Evolutionary conservation across 1,140 invertebrate genomes (phyloP).

Genomic region (Atta colombica): DNA sequence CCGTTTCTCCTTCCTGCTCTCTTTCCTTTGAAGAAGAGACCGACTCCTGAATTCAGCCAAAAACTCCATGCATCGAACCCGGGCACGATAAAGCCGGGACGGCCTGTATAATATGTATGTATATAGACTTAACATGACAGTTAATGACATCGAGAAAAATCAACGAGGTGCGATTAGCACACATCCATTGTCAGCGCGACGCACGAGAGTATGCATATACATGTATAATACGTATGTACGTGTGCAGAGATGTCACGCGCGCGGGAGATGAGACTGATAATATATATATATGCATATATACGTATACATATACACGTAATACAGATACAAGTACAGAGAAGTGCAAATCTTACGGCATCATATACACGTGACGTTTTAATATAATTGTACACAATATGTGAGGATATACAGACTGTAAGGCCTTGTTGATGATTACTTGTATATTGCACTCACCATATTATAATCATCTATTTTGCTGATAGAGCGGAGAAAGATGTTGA

Average conservation of each 20-base stretch:
- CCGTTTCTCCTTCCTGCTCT: neutral
- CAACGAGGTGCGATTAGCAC: constrained; percentile 83
- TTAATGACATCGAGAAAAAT: constrained; percentile 84
- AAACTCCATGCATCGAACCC: constrained; percentile 1
- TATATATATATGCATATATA: constrained; percentile 69
- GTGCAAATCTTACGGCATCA: constrained; percentile 82
- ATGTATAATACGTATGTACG: constrained; percentile 8
- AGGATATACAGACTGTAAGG: constrained; percentile 83
- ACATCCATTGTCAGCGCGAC: constrained; percentile 80
- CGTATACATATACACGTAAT: constrained; percentile 74
- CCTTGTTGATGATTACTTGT: constrained; percentile 81
- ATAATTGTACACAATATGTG: constrained; percentile 81
- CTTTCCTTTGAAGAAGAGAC: neutral
- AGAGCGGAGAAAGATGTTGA: constrained; percentile 98
- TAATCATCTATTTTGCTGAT: constrained; percentile 99
- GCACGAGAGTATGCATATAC: constrained; percentile 47
- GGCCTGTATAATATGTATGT: constrained; percentile 70
- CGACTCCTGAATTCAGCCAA: constrained; percentile 27
- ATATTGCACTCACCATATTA: constrained; percentile 96
- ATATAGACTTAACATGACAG: constrained; percentile 77
- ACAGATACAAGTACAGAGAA: constrained; percentile 83
- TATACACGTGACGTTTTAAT: constrained; percentile 82
- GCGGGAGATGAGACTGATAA: constrained; percentile 51
- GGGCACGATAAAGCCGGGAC: constrained; percentile 22
- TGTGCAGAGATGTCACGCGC: neutral